These are phyloP conservation scores for Ophion ventricosus DNA, from an alignment of 2,888 invertebrate species.

Conservation along the genomic window DNA sequence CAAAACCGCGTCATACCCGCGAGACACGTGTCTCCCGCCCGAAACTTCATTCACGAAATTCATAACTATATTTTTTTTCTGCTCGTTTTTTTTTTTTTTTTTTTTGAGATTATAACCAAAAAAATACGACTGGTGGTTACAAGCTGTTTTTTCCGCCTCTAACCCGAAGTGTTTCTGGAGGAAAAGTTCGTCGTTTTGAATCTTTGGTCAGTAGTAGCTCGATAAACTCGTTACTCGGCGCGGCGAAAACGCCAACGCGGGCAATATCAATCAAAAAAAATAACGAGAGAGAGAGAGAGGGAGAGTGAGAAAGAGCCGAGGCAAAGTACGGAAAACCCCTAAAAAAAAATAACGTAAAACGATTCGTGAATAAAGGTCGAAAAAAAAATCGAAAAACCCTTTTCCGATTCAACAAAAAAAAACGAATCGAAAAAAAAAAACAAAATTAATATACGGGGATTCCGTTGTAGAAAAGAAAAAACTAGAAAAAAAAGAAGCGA, in stretches of 20 bases:
- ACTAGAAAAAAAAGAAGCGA: no score
- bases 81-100: slow-evolving; percentile 52
- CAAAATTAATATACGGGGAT: neutral
- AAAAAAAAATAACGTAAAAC: slow-evolving; percentile 29
- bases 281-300: slow-evolving; percentile 1
- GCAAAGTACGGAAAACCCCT: slow-evolving; percentile 36
- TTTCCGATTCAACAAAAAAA: neutral
- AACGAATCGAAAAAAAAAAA: neutral
- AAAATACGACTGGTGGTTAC: slow-evolving; percentile 83
- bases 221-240: slow-evolving; percentile 21
- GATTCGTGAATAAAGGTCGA: neutral
- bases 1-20: neutral
- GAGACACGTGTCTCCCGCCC: slow-evolving; percentile 8
- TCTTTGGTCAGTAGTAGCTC: slow-evolving; percentile 55
- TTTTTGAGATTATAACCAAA: slow-evolving; percentile 80
- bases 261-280: slow-evolving; percentile 40
- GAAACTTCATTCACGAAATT: slow-evolving; percentile 6
- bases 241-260: slow-evolving; percentile 9
- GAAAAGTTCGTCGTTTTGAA: slow-evolving; percentile 50
- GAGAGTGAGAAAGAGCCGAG: slow-evolving; percentile 20
- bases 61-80: no score
- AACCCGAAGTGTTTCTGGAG: slow-evolving; percentile 27
- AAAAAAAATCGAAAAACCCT: no score
- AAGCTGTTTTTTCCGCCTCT: slow-evolving; percentile 76
- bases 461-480: neutral